phyloP scores from a whole-genome alignment of 2,797 vertebrate genomes.

The Etheostoma nigrum region DNA sequence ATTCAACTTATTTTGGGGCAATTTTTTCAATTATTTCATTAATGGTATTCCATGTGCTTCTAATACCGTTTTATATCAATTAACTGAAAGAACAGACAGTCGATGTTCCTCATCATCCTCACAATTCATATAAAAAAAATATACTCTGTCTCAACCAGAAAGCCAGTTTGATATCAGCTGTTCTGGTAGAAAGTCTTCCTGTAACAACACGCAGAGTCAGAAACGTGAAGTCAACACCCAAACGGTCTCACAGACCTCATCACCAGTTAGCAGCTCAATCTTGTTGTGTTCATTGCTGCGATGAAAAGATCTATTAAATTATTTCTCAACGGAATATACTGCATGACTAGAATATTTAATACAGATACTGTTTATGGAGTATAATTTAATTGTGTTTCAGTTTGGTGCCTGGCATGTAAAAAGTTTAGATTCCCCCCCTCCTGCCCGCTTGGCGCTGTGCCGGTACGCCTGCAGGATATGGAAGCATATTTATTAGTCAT shows the following conservation, averaged over 20 bases:
- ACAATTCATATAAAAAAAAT: not conserved
- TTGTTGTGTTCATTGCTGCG: slow-evolving; percentile 48
- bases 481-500: slow-evolving; percentile 77
- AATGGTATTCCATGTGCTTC: too few species aligned
- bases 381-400: slow-evolving; percentile 70
- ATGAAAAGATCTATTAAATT: slow-evolving; percentile 78
- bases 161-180: slow-evolving; percentile 11
- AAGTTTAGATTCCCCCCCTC: slow-evolving; percentile 23
- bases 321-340: slow-evolving; percentile 80
- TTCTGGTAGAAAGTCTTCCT: slow-evolving; percentile 7
- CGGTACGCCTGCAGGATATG: slow-evolving; percentile 44
- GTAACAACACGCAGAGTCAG: slow-evolving; percentile 17
- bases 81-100: not conserved
- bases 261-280: slow-evolving; percentile 33
- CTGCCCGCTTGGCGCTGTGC: slow-evolving; percentile 40
- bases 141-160: not conserved
- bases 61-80: too few species aligned
- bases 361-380: slow-evolving; percentile 68
- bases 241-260: not conserved
- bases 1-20: too few species aligned
- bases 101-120: not conserved
- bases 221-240: slow-evolving; percentile 20
- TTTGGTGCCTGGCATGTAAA: slow-evolving; percentile 53
- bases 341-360: slow-evolving; percentile 83
- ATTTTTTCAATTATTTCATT: too few species aligned